Evolutionary conservation across 2,113 vertebrate genomes (phyloP).

Genomic region (Eudyptes chrysolophus): DNA sequence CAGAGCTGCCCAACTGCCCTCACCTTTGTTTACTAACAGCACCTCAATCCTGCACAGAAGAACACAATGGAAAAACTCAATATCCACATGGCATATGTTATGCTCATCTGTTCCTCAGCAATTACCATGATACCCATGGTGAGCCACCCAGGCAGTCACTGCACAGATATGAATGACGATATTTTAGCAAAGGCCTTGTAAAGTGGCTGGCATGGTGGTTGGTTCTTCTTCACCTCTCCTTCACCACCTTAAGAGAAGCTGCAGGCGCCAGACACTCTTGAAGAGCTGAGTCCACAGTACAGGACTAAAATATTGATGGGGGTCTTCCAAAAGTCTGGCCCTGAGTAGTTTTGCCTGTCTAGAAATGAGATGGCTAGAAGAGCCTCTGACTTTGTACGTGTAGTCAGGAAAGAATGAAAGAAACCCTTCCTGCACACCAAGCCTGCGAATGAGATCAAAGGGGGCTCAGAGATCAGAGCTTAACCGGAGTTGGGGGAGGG

Average conservation of each 20-base stretch:
- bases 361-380: background rate
- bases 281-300: background rate
- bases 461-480: background rate
- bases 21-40: background rate
- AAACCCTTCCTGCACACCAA: background rate
- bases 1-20: background rate
- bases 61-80: background rate
- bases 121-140: background rate
- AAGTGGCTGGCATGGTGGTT: background rate
- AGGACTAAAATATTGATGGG: background rate
- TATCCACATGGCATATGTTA: background rate
- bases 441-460: background rate
- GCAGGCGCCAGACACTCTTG: background rate
- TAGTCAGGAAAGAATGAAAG: background rate
- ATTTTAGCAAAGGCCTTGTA: background rate
- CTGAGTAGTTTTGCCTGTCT: background rate
- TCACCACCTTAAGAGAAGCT: background rate
- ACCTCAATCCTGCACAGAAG: background rate
- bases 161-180: background rate
- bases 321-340: background rate
- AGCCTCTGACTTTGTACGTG: background rate
- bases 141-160: background rate
- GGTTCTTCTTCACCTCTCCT: background rate
- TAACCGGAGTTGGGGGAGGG: background rate
- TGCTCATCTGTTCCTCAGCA: background rate